Base-by-base conservation (phyloP, 92 coral and sea anemone species). In the Actinostola sp. region DNA sequence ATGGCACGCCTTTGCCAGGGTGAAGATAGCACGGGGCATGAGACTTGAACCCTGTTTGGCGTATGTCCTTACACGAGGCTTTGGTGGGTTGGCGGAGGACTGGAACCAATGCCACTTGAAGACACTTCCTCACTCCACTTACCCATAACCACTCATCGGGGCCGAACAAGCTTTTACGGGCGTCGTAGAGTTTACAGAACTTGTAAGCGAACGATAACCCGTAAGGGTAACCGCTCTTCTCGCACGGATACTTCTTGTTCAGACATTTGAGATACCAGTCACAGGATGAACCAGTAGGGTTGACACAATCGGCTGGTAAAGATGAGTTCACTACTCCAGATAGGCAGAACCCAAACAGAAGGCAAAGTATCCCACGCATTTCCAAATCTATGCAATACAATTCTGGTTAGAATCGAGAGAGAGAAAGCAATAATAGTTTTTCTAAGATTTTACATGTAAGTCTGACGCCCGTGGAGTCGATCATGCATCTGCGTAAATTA, bases 211-310 rank as follows among this genome's bases (percentile, higher is more conserved):
- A 89, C 2, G 63, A 46, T 10, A 89, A 38, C 36, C 88, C 90
- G 71, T 86, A 86, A 1, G 87, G 83, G 46, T 69, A 54, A 12
- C 62, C 32, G 0, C 79, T 59, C 14, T 33, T 53, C 32, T 81
- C 71, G 15, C 90, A 89, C 2, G 84, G 82, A 73, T 70, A 77
- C 25, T 34, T 83, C 72, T 63, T 84, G 34, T 89, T 85, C 67
- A 84, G 65, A 51, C 94, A 89, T 44, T 81, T 64, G 16, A 68
- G 73, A 33, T 89, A 89, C 94, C 94, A 89, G 19, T 80, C 75
- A 53, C 90, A 89, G 3, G 85, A 61, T n/a, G 58, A 32, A 7
- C 88, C 88, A 8, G 85, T 2, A 0, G 92, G 92, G 13, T 52
- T 82, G 62, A 25, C 62, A 29, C 92, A 87, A 34, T 50, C 28